Evolutionary conservation across 2,113 vertebrate species (phyloP).

Genomic region (Tursiops truncatus): DNA sequence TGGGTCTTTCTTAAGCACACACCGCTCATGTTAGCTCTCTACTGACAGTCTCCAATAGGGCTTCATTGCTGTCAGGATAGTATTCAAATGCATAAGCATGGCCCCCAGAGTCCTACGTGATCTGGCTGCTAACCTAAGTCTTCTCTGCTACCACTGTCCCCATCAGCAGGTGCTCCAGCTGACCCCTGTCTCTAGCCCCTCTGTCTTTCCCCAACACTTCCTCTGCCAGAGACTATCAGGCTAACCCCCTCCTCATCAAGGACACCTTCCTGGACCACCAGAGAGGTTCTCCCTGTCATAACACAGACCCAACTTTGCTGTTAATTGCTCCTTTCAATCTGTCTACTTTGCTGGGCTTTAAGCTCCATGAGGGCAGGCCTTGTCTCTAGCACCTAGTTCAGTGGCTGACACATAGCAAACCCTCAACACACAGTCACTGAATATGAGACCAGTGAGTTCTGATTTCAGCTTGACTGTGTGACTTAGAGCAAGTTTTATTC

Average conservation of each 20-base stretch:
- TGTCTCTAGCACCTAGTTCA: neutral
- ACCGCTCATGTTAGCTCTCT: neutral
- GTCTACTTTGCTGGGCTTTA: neutral
- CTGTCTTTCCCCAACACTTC: neutral
- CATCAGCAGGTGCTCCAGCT: accelerated
- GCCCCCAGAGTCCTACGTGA: accelerated
- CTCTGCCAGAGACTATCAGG: neutral
- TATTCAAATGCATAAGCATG: neutral
- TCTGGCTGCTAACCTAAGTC: neutral
- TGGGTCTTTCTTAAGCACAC: neutral
- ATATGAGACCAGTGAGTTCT: neutral
- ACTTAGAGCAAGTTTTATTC: neutral
- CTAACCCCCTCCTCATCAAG: neutral
- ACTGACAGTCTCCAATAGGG: neutral
- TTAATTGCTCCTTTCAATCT: neutral
- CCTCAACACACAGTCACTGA: no score
- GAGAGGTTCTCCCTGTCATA: neutral
- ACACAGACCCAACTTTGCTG: neutral
- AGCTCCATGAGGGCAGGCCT: neutral
- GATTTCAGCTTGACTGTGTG: neutral
- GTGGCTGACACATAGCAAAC: neutral
- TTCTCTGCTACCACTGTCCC: neutral
- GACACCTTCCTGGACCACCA: neutral
- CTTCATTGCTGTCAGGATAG: neutral
- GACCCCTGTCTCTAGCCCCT: neutral